Evolutionary conservation across 1,140 invertebrate species (phyloP), one percentile per base, ranked within the genome.

Genomic region (Ridgeia piscesae): DNA sequence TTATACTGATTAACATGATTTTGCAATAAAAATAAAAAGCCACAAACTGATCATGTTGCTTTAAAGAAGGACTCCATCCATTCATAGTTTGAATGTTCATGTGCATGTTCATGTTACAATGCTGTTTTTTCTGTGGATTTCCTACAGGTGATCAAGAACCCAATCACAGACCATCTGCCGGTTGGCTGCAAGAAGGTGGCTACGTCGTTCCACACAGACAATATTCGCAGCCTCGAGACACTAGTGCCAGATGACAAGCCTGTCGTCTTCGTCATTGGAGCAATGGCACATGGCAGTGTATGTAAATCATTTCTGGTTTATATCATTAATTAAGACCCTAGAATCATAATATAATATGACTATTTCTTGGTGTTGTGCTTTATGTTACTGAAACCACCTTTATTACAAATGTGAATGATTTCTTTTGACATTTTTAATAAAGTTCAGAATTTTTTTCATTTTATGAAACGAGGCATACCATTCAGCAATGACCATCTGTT

Each of bases 261-360:
- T 31, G 97, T 99, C 93, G 98, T 98, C 0, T 96, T 99, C 93
- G 97, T 99, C 6, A 97, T 99, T 93, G 99, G 99, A 89, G 99
- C 99, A 4, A 99, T 99, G 97, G 99, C 99, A 6, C 98, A 99
- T 96, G 99, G 99, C 92, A 98, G 98, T 95, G 97, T 98, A 96
- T 96, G 95, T 95, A 91, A 9, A 91, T 42, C 9, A 35, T 91
- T 42, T 33, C 34, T 91, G 33, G 42, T 91, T 34, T 35, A 4
- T 33, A 21, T 14, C 2, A 91, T 58, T 21, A 21, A 17, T 34
- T n/a, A 35, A 91, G 34, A 35, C 27, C 2, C 31, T 33, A 34
- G 33, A 8, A n/a, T 34, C 2, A 11, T n/a, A 9, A 35, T 33
- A 33, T 91, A 91, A 91, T 91, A 91, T 34, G 35, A 31, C 4